phyloP scores from a whole-genome alignment of 2,113 vertebrate species.

The Sander vitreus region DNA sequence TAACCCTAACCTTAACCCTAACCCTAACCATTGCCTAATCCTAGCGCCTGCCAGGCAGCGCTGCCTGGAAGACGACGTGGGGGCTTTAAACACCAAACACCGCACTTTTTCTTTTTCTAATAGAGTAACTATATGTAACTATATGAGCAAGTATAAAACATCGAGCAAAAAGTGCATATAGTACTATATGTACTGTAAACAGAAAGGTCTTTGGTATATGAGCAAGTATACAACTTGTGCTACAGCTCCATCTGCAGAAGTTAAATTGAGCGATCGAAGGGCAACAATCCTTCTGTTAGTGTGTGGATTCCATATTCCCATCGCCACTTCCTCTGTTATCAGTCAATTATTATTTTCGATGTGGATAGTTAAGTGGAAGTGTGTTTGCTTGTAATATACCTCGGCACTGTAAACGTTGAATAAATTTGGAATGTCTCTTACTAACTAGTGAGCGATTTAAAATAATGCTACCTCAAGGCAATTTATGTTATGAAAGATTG shows the following conservation, averaged over 20 bases:
- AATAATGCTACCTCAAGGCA: conserved; percentile 55
- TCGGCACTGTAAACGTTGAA: conserved; percentile 38
- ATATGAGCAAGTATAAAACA: neutral
- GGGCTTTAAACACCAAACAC: too few species aligned
- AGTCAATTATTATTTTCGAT: conserved; percentile 64
- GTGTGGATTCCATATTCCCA: conserved; percentile 62
- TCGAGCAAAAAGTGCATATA: too few species aligned
- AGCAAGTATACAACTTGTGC: conserved; percentile 11
- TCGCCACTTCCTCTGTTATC: conserved; percentile 58
- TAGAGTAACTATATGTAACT: neutral
- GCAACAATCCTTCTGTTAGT: conserved; percentile 66
- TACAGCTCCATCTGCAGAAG: conserved; percentile 46
- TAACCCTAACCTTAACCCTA: too few species aligned
- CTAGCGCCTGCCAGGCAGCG: too few species aligned
- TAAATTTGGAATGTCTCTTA: conserved; percentile 22
- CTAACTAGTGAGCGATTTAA: conserved; percentile 53
- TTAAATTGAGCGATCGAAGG: conserved; percentile 73
- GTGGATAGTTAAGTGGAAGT: conserved; percentile 47
- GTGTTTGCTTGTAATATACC: conserved; percentile 52
- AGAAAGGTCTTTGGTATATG: too few species aligned
- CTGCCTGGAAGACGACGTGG: too few species aligned
- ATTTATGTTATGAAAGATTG: conserved; percentile 59
- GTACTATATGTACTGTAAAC: too few species aligned
- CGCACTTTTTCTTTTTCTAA: neutral
- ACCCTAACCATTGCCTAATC: too few species aligned